A percentile compares a stretch with the other conserved stretches of the same genome.
phyloP scores from a whole-genome alignment of 2,888 invertebrate species.

The Phaonia tiefii region DNA sequence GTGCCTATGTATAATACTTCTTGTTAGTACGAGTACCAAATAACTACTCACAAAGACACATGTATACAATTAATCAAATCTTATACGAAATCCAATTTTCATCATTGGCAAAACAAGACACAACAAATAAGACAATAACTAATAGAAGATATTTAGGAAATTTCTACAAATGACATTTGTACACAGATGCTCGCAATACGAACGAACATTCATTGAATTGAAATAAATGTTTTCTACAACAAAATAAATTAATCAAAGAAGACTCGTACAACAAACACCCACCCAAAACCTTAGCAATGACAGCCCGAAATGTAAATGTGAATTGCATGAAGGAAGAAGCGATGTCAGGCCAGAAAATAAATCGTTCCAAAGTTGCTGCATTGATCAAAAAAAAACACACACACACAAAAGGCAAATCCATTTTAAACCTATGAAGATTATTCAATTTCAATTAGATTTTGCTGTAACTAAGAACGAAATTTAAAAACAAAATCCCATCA shows the following conservation, averaged over 20 bases:
- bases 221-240: background rate
- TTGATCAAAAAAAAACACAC: background rate
- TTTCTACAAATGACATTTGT: slow-evolving; percentile 14
- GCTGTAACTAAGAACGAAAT: slow-evolving; percentile 6
- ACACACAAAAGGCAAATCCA: background rate
- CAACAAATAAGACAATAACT: slow-evolving; percentile 29
- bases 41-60: slow-evolving; percentile 1
- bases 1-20: too few relatives aligned
- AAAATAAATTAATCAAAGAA: slow-evolving; percentile 42
- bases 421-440: slow-evolving; percentile 21
- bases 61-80: slow-evolving; percentile 16
- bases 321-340: slow-evolving; percentile 21
- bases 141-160: slow-evolving; percentile 15
- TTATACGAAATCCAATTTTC: slow-evolving; percentile 17
- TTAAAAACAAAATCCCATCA: background rate
- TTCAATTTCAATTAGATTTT: slow-evolving; percentile 54
- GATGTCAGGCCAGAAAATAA: slow-evolving; percentile 44
- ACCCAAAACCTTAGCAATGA: background rate
- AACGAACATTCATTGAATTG: too few relatives aligned
- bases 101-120: slow-evolving; percentile 17
- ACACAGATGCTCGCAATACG: slow-evolving; percentile 14
- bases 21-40: too few relatives aligned
- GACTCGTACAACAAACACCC: slow-evolving; percentile 3
- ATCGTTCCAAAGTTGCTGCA: slow-evolving; percentile 35
- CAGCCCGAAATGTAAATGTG: slow-evolving; percentile 27